Evolutionary conservation across 2,888 invertebrate species (phyloP), one percentile per base, ranked within the genome.

Genomic region (Trachelus stipa): DNA sequence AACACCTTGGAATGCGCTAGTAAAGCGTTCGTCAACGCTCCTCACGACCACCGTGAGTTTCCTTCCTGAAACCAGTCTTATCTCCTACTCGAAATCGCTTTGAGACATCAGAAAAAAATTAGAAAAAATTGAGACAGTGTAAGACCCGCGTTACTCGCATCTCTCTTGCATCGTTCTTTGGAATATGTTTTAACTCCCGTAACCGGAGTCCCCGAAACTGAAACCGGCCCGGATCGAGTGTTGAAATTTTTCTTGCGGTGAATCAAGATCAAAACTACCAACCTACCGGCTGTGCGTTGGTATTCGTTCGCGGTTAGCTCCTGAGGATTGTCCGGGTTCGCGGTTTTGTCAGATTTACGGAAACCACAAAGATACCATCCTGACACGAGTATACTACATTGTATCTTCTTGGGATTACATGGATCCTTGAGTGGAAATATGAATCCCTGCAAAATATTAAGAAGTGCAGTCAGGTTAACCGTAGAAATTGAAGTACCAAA

Each of bases 41-140:
- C 84, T 69, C 87, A 88, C 78, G 89, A 90, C 86, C 87, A 88
- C 81, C 87, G 90, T 90, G 83, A 90, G 90, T 88, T 79, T 79
- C 74, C 34, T 34, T 71, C 33, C 71, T 56, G 56, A 56, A 56
- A 23, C 56, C 56, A 56, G n/a, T 34, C 23, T 71, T 31, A 71
- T 71, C 71, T 71, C 6, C 30, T 31, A 71, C 56, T 56, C 23
- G 56, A 56, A 56, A 56, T 56, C 56, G 56, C 56, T 56, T 56
- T 56, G 56, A 56, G 56, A 56, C 56, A 1, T 56, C 23, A 23
- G 23, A 56, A 56, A 56, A 15, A 40, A 40, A 40, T 23, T 40
- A 23, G 6, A 40, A 40, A 40, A 56, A 56, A 56, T 1, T 56
- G 23, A 56, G 56, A 56, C 56, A 56, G 56, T 1, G 56, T 56